Evolutionary conservation across 2,797 vertebrate genomes (phyloP), one percentile per base, ranked within the genome.

Genomic region (Eremophila alpestris): DNA sequence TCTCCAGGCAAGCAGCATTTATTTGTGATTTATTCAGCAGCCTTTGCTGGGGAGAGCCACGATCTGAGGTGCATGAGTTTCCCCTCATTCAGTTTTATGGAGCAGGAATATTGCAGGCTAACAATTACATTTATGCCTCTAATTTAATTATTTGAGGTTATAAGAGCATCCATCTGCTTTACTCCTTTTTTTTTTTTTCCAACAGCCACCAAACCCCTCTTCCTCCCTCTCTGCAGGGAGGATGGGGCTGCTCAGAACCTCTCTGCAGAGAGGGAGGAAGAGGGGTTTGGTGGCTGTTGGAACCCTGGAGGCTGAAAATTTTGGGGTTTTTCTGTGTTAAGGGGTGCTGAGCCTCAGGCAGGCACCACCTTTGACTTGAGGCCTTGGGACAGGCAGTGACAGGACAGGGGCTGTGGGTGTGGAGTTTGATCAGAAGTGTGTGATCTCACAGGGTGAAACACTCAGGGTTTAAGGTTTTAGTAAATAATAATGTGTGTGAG

Each of bases 191-290:
- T 38, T 38, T 38, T 38, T 41, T 40, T 49, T n/a, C n/a, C n/a
- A n/a, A n/a, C n/a, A n/a, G n/a, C n/a, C n/a, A n/a, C n/a, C n/a
- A n/a, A n/a, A n/a, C n/a, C n/a, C n/a, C n/a, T n/a, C n/a, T n/a
- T n/a, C n/a, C n/a, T n/a, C n/a, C n/a, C n/a, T n/a, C n/a, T n/a
- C n/a, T n/a, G n/a, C n/a, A 4, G 16, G 32, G 36, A 30, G 11
- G 12, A 11, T 0, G 2, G 10, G 54, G 36, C 20, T 4, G 29
- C 43, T 43, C 3, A 0, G 36, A 76, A 2, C 15, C 21, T 18
- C 32, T 30, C 16, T 18, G 34, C 30, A 41, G 34, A 26, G 29
- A 29, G 40, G 46, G 40, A 40, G 40, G n/a, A n/a, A 29, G 63
- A 29, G 29, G 0, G 38, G 0, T 43, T 43, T 19, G 36, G 43